phyloP scores from a whole-genome alignment of 2,797 vertebrate genomes.

The Enteromius anoplus region DNA sequence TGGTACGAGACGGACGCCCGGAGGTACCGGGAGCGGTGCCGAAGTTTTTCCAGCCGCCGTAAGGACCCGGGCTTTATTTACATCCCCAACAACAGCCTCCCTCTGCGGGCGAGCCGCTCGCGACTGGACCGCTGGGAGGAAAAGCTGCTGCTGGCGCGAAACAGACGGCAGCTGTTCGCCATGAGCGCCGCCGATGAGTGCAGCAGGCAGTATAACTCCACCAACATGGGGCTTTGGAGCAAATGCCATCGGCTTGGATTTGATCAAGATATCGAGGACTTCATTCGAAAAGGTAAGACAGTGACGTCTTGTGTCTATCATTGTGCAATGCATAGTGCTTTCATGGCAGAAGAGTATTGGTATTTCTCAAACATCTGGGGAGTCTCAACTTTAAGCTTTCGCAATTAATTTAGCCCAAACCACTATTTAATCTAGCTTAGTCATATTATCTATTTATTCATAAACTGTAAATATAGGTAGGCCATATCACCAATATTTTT shows the following conservation, averaged over 20 bases:
- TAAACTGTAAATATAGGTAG: neutral
- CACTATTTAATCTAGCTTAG: neutral
- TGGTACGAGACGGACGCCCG: slow-evolving; percentile 99
- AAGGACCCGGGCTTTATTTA: slow-evolving; percentile 98
- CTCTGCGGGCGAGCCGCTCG: slow-evolving; percentile 90
- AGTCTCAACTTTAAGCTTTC: neutral
- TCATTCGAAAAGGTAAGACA: slow-evolving; percentile 92
- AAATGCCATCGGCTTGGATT: slow-evolving; percentile 93
- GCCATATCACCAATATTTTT: neutral
- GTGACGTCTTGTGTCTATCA: neutral
- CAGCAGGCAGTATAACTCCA: slow-evolving; percentile 95
- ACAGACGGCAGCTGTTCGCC: slow-evolving; percentile 94
- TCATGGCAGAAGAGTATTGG: neutral
- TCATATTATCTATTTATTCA: neutral
- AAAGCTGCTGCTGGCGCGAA: slow-evolving; percentile 89
- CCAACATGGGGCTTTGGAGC: slow-evolving; percentile 98
- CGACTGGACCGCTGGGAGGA: slow-evolving; percentile 89
- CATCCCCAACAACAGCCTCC: slow-evolving; percentile 98
- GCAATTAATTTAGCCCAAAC: neutral
- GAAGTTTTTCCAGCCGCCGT: slow-evolving; percentile 92
- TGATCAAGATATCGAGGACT: slow-evolving; percentile 90
- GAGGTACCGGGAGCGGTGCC: slow-evolving; percentile 94
- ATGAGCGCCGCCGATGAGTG: slow-evolving; percentile 96
- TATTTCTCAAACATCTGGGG: neutral
- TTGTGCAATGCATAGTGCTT: slow-evolving; percentile 12